Percentiles rank a stretch among this genome's conserved stretches.
Conservation (phyloP, 2,113 vertebrate genomes). For the Atrichornis clamosus region DNA sequence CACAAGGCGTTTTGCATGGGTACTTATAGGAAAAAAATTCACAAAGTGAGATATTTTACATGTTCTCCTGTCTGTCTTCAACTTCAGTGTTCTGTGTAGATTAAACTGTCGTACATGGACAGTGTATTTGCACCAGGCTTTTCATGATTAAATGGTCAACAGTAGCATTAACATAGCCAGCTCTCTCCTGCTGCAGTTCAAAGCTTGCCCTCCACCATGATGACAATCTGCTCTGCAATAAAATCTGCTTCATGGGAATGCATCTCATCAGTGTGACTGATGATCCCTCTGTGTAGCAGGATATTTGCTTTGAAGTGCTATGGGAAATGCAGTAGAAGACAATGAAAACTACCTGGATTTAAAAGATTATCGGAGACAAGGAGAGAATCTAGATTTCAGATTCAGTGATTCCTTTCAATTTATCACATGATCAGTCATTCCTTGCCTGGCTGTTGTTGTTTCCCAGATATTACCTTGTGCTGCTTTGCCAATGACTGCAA, state of each 20-base stretch:
- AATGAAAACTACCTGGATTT: not conserved
- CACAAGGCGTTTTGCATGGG: not conserved
- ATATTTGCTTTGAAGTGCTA: not conserved
- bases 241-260: not conserved
- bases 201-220: not conserved
- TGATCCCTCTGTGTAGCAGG: not conserved
- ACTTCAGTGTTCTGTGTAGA: not conserved
- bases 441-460: not conserved
- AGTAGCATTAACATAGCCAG: not conserved
- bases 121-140: not conserved
- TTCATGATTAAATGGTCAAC: not conserved
- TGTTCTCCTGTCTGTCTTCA: not conserved
- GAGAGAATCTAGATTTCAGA: not conserved
- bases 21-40: not conserved
- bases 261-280: not conserved
- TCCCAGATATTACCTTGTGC: not conserved
- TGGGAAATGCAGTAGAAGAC: not conserved
- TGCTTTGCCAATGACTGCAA: not conserved
- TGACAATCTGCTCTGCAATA: not conserved
- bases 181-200: not conserved
- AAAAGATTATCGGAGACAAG: not conserved
- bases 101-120: not conserved
- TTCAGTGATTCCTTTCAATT: not conserved
- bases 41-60: not conserved
- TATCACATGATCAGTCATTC: not conserved